These are phyloP conservation scores for Papilio polyxenes DNA, from an alignment of 1,140 invertebrate genomes.

Conservation along the genomic window DNA sequence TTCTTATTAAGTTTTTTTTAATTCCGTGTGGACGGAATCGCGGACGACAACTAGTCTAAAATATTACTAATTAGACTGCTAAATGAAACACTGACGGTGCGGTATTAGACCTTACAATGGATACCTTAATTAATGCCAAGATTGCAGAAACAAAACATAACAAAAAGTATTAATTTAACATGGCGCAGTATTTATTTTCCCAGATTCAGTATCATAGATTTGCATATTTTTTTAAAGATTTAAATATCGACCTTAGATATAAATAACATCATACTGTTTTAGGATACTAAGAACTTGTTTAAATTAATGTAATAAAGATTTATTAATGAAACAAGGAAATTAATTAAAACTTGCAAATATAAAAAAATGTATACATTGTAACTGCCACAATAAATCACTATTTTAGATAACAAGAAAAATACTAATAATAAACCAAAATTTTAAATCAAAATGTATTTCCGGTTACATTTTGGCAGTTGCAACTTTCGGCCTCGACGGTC, in stretches of 20 bases:
- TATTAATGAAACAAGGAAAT: too few species aligned
- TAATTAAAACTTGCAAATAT: too few species aligned
- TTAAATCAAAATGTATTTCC: neutral
- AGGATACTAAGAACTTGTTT: neutral
- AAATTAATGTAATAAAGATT: too few species aligned
- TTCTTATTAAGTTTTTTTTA: neutral
- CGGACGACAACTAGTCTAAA: neutral
- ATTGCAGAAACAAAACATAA: slow-evolving; percentile 2
- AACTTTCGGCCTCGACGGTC: neutral
- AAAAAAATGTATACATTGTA: too few species aligned
- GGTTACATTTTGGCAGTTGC: neutral
- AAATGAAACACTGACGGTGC: neutral
- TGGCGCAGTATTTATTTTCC: neutral
- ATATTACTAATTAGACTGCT: neutral
- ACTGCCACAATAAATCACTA: too few species aligned
- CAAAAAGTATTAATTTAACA: neutral
- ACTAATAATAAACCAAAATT: neutral
- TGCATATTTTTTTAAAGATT: neutral
- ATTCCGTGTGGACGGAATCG: too few species aligned
- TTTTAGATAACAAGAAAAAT: too few species aligned
- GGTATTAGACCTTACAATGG: neutral
- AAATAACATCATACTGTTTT: neutral
- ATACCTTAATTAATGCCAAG: slow-evolving; percentile 7
- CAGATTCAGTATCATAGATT: neutral
- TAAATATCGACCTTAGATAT: neutral